These are phyloP conservation scores for Progne subis DNA, from an alignment of 2,113 vertebrate genomes.

Conservation along the genomic window DNA sequence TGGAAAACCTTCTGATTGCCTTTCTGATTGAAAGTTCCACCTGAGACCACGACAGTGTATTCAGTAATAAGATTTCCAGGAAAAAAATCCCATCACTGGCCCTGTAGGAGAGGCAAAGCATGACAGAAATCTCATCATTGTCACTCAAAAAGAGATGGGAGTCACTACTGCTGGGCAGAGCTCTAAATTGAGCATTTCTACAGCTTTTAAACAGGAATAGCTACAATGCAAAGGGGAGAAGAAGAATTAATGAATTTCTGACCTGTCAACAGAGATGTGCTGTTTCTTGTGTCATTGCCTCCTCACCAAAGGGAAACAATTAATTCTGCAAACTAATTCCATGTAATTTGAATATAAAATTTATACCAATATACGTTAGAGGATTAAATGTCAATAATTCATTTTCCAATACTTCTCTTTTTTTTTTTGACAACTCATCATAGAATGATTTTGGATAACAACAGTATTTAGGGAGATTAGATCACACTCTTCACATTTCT, in stretches of 20 bases:
- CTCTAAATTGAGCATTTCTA: slow-evolving; percentile 65
- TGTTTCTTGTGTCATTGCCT: background rate
- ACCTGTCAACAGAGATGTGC: background rate
- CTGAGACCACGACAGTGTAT: slow-evolving; percentile 73
- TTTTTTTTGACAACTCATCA: background rate
- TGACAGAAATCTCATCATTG: slow-evolving; percentile 80
- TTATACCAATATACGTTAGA: background rate
- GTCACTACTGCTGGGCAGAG: slow-evolving; percentile 36
- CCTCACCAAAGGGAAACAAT: background rate
- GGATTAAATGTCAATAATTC: background rate
- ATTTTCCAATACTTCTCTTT: background rate
- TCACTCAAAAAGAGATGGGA: slow-evolving; percentile 75
- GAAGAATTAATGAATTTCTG: background rate
- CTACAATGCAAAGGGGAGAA: slow-evolving; percentile 16
- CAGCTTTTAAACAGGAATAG: slow-evolving; percentile 65
- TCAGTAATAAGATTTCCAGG: slow-evolving; percentile 82
- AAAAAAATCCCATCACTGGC: slow-evolving; percentile 79
- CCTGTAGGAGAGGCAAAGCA: slow-evolving; percentile 75
- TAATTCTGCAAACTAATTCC: background rate
- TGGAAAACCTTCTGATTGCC: slow-evolving; percentile 81
- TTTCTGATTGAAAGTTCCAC: slow-evolving; percentile 84
- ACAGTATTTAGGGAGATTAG: background rate
- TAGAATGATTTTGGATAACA: background rate
- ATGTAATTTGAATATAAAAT: background rate
- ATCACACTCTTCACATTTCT: background rate